Percentiles rank a stretch among this genome's conserved stretches.
These are phyloP conservation scores for Babylonia areolata DNA, from an alignment of 1,140 invertebrate genomes.

Conservation along the genomic window DNA sequence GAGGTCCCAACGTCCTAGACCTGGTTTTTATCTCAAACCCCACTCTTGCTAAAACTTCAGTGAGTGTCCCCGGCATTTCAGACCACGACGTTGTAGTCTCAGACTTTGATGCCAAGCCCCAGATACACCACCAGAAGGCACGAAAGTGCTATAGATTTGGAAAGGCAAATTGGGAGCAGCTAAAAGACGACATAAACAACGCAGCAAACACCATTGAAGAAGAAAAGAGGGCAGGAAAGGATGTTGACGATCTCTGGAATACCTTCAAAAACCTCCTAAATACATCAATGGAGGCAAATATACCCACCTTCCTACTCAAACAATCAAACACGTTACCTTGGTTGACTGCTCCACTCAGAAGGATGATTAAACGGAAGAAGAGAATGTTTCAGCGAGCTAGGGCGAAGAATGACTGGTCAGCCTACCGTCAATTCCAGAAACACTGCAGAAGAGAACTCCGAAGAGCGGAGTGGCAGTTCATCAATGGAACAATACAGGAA, in stretches of 20 bases:
- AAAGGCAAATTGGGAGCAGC: too few relatives aligned
- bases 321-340: background rate
- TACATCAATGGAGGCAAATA: background rate
- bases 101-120: too few relatives aligned
- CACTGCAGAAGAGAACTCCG: constrained; percentile 39
- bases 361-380: background rate
- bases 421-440: constrained; percentile 29
- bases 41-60: too few relatives aligned
- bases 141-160: too few relatives aligned
- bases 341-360: background rate
- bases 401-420: constrained; percentile 2
- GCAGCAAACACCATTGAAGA: too few relatives aligned
- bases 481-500: constrained; percentile 42
- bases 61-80: too few relatives aligned
- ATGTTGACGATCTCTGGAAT: background rate
- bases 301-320: background rate
- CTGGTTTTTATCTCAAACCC: too few relatives aligned
- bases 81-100: too few relatives aligned
- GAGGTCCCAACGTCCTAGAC: too few relatives aligned
- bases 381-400: background rate
- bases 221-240: background rate
- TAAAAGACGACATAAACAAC: too few relatives aligned
- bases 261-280: background rate
- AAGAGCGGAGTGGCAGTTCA: constrained; percentile 39
- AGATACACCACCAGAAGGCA: too few relatives aligned